Conservation (phyloP, 2,113 vertebrate species). For the Arvicanthis niloticus region DNA sequence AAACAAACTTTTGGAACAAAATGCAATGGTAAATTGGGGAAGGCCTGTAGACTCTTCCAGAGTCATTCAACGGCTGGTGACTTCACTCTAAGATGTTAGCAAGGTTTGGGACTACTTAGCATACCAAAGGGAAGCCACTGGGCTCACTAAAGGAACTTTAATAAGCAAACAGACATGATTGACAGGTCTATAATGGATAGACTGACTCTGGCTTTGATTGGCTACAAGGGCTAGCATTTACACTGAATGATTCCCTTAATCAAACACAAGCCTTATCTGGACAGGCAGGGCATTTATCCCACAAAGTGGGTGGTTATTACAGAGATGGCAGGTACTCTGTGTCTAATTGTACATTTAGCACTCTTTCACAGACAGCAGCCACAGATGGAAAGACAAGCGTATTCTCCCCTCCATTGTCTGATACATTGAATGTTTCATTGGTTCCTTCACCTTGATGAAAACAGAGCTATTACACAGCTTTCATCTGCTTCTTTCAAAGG, state of each 20-base stretch:
- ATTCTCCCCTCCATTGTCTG: constrained; percentile 58
- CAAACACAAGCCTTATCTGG: constrained; percentile 78
- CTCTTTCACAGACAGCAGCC: constrained; percentile 70
- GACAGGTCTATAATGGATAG: constrained; percentile 72
- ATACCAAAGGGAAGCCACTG: constrained; percentile 73
- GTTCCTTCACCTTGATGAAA: constrained; percentile 82
- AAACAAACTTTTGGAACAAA: constrained; percentile 76
- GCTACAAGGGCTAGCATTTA: constrained; percentile 64
- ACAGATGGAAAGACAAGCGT: constrained; percentile 64
- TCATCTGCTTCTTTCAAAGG: constrained; percentile 83
- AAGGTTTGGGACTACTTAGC: constrained; percentile 67
- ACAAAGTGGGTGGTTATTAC: constrained; percentile 75
- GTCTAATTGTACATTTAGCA: constrained; percentile 70
- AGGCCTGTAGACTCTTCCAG: constrained; percentile 55
- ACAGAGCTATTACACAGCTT: constrained; percentile 80
- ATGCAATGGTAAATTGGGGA: constrained; percentile 58
- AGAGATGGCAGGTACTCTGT: constrained; percentile 62
- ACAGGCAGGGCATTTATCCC: constrained; percentile 52
- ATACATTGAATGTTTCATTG: constrained; percentile 79
- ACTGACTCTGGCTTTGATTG: constrained; percentile 69
- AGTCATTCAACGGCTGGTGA: constrained; percentile 75
- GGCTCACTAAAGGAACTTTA: constrained; percentile 59
- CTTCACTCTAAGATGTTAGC: constrained; percentile 73
- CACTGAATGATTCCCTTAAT: constrained; percentile 74
- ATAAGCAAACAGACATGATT: constrained; percentile 74